Evolutionary conservation across 2,888 invertebrate genomes (phyloP), one percentile per base, ranked within the genome.

Genomic region (Seira musarum): DNA sequence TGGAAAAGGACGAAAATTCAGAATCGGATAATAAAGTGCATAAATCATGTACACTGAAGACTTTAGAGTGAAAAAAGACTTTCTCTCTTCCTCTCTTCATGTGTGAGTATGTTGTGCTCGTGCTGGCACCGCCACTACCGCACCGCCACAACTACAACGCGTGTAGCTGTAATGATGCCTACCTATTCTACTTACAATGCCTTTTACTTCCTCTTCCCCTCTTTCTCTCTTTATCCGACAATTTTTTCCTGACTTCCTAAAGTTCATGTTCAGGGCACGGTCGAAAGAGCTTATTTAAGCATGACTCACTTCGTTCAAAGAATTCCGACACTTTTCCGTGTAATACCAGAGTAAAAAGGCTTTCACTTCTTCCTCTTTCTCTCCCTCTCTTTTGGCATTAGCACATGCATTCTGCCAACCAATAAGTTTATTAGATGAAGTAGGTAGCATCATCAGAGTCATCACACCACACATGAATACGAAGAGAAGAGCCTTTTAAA

Each of bases 1-100:
- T 57, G 74, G 74, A 63, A 67, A 19, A 57, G 53, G 65, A 64
- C 63, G 73, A 77, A 40, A 40, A 77, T 81, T 81, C 77, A 77
- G 77, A 72, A 81, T 81, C 77, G 72, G 77, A 77, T 77, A 81
- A 77, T 76, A 70, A 76, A 77, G 69, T 67, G 68, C 81, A 81
- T 81, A 81, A 81, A 81, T 81, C 81, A 81, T 81, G 57, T 68
- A 77, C 69, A 77, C 69, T 63, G 40, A 40, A 72, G 72, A 64
- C 72, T 72, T 35, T 72, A 46, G 53, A 71, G 61, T 63, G 71
- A 19, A 40, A 40, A 40, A 25, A 64, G 65, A 71, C 25, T 69
- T 60, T 60, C 69, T 60, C 69, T n/a, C n/a, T n/a, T n/a, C n/a
- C n/a, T n/a, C n/a, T n/a, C n/a, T n/a, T n/a, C n/a, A n/a, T n/a